Base-by-base conservation (phyloP, 2,888 invertebrate species). In the Cataglyphis altisquamis region DNA sequence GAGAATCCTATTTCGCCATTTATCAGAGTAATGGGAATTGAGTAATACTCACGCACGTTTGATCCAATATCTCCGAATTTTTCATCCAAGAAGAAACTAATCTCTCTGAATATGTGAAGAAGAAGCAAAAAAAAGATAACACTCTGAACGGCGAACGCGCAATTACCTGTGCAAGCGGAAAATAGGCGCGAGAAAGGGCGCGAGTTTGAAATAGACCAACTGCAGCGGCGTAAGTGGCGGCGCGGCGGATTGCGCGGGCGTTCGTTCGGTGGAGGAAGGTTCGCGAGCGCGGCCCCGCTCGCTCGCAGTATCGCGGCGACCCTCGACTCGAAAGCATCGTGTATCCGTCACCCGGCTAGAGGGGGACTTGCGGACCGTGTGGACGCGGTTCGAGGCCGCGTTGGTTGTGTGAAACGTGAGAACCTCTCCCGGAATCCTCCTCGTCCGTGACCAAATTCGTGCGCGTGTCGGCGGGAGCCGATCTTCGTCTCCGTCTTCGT, bases 271-370 rank as follows among this genome's bases (percentile, higher is more conserved):
- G 36, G 36, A 6, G 36, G 36, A 36, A 6, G 0, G 36, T 64
- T 21, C 29, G 29, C n/a, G 36, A 39, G 83, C 70, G 78, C 25
- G 45, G 81, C 36, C 52, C 74, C 85, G 84, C 63, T 82, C 18
- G 66, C 32, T 91, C 85, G 86, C 89, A 92, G 93, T 92, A 86
- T 73, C 92, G 93, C 92, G 91, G 81, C 86, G 86, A 89, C 90
- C 89, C 86, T 89, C 89, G 90, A 90, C 86, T 72, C 62, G 85
- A 83, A 78, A 89, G 87, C 85, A 86, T 89, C 88, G 87, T 15
- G 87, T 3, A 2, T 18, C 3, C 62, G 66, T 32, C 36, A 64
- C 12, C 55, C 55, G 70, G 55, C 48, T 39, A 70, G 68, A 68
- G 55, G 39, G 77, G 45, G 45, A 29, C 29, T 45, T 66, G 88